Evolutionary conservation across 2,113 vertebrate genomes (phyloP).

Genomic region (Ahaetulla prasina): DNA sequence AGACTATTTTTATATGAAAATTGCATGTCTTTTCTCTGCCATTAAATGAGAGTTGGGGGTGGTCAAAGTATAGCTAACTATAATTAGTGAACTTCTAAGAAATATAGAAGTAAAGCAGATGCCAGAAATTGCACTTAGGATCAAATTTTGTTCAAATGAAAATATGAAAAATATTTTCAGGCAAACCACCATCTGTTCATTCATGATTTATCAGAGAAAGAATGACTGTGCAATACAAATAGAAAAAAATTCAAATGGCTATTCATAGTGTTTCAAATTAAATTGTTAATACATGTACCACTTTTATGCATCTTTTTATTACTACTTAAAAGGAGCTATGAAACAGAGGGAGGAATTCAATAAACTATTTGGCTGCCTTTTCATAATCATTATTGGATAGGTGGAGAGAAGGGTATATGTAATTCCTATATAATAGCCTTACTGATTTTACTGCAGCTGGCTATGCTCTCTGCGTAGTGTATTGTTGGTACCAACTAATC

Average conservation of each 20-base stretch:
- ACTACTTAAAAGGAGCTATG: neutral
- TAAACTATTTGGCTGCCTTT: neutral
- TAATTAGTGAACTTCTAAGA: neutral
- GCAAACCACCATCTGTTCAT: neutral
- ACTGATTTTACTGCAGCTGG: neutral
- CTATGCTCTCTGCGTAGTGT: neutral
- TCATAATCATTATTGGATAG: conserved; percentile 1
- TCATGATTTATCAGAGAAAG: neutral
- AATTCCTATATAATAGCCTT: neutral
- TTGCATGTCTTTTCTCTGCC: neutral
- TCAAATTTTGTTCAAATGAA: neutral
- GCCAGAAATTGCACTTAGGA: neutral
- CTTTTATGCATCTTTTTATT: neutral
- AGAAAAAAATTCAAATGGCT: neutral
- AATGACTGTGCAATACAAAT: neutral
- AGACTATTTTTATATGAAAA: neutral
- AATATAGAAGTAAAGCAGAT: neutral
- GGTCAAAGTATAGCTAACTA: neutral
- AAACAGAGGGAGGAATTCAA: neutral
- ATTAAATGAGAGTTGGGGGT: neutral
- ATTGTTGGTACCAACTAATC: neutral
- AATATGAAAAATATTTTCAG: neutral
- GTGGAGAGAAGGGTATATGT: neutral
- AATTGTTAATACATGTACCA: neutral
- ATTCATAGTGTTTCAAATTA: neutral